Evolutionary conservation across 1,140 invertebrate genomes (phyloP).

Genomic region (Drosophila leontia): DNA sequence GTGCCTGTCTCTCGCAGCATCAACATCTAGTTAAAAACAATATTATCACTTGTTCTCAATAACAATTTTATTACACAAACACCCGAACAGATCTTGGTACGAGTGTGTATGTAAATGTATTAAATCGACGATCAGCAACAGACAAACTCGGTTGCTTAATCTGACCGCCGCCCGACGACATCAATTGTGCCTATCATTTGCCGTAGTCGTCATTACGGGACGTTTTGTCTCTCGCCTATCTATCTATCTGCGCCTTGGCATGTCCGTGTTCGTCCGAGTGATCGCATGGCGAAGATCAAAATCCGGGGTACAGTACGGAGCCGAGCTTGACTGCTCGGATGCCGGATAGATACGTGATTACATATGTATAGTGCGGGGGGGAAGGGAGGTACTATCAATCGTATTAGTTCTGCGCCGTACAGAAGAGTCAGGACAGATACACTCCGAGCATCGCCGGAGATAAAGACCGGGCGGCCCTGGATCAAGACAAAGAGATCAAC

Average conservation of each 20-base stretch:
- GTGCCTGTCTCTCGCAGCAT: slow-evolving; percentile 54
- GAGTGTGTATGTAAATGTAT: slow-evolving; percentile 28
- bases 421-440: slow-evolving; percentile 25
- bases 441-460: slow-evolving; percentile 18
- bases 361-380: not conserved
- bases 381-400: slow-evolving; percentile 15
- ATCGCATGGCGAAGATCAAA: slow-evolving; percentile 75
- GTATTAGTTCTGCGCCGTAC: slow-evolving; percentile 5
- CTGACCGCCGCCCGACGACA: slow-evolving; percentile 60
- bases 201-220: slow-evolving; percentile 53
- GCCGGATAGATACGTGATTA: slow-evolving; percentile 49
- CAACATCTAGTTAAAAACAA: slow-evolving; percentile 85
- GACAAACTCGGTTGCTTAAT: slow-evolving; percentile 71
- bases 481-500: slow-evolving; percentile 69
- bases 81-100: slow-evolving; percentile 17
- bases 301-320: slow-evolving; percentile 59
- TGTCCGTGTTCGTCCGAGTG: slow-evolving; percentile 63
- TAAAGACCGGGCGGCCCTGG: slow-evolving; percentile 26
- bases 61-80: slow-evolving; percentile 73
- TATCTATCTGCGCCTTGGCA: slow-evolving; percentile 63
- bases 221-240: slow-evolving; percentile 63
- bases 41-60: slow-evolving; percentile 85
- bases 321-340: slow-evolving; percentile 52
- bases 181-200: slow-evolving; percentile 52
- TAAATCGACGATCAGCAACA: slow-evolving; percentile 56